These are phyloP conservation scores for Stegodyphus dumicola DNA, from an alignment of 1,140 invertebrate genomes.

Conservation along the genomic window DNA sequence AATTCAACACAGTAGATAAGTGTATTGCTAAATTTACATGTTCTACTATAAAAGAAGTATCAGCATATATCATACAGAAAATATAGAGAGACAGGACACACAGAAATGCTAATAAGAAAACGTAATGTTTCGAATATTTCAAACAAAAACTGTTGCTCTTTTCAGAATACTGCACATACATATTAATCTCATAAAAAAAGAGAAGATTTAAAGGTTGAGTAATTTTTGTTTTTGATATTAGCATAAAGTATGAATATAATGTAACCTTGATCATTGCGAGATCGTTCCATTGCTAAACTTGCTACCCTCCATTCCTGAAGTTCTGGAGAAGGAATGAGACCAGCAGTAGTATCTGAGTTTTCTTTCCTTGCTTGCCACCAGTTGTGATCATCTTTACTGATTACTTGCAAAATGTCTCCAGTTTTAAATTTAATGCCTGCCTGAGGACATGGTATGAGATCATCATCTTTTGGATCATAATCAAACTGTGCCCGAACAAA, in stretches of 20 bases:
- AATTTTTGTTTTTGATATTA: no score
- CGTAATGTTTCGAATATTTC: no score
- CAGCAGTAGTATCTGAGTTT: constrained; percentile 87
- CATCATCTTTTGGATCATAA: constrained; percentile 97
- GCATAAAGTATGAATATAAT: neutral
- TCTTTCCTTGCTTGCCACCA: constrained; percentile 98
- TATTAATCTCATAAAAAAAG: no score
- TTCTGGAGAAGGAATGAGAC: constrained; percentile 98
- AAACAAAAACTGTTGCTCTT: no score
- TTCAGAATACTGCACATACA: no score
- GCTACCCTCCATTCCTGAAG: constrained; percentile 97
- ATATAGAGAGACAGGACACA: no score
- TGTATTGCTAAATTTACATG: no score
- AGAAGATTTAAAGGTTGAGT: no score
- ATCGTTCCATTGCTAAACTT: constrained; percentile 80
- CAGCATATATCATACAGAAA: no score
- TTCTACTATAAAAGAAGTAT: no score
- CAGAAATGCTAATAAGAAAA: no score
- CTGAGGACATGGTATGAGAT: constrained; percentile 97
- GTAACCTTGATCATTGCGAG: constrained; percentile 58
- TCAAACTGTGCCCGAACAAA: constrained; percentile 89
- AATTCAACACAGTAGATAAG: no score
- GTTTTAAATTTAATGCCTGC: constrained; percentile 96
- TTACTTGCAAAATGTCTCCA: constrained; percentile 95
- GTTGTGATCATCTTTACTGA: constrained; percentile 98